Evolutionary conservation across 2,888 invertebrate genomes (phyloP).

Genomic region (Drosophila neotestacea): DNA sequence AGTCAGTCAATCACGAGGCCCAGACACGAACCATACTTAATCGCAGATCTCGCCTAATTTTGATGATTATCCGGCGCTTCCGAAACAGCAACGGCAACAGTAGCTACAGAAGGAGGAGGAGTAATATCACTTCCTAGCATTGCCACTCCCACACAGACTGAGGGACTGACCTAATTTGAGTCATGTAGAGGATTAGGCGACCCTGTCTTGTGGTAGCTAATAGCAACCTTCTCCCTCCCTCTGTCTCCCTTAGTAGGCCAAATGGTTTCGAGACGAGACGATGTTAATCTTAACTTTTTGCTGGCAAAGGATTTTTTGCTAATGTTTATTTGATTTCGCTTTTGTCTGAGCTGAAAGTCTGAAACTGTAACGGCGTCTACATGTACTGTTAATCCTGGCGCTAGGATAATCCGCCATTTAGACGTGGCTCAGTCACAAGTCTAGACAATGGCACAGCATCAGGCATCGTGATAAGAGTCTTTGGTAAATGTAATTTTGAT

Average conservation of each 20-base stretch:
- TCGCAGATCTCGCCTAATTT: constrained; percentile 70
- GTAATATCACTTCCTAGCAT: constrained; percentile 34
- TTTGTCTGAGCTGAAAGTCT: constrained; percentile 55
- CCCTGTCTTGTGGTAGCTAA: constrained; percentile 72
- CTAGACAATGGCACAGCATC: constrained; percentile 71
- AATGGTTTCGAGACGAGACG: constrained; percentile 55
- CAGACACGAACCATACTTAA: constrained; percentile 45
- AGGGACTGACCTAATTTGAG: constrained; percentile 69
- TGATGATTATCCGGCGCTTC: constrained; percentile 73
- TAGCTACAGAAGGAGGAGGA: neutral
- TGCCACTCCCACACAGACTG: constrained; percentile 41
- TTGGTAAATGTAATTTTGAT: constrained; percentile 51
- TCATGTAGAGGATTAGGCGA: constrained; percentile 56
- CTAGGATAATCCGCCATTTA: constrained; percentile 79
- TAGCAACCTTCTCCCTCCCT: constrained; percentile 27
- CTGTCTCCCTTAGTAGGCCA: neutral
- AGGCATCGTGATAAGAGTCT: constrained; percentile 62
- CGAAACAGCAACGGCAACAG: constrained; percentile 46
- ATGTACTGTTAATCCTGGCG: constrained; percentile 69
- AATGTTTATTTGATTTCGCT: constrained; percentile 77
- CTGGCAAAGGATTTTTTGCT: constrained; percentile 68
- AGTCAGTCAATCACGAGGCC: constrained; percentile 57
- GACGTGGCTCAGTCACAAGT: constrained; percentile 77
- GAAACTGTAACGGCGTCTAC: constrained; percentile 10
- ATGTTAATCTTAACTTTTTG: constrained; percentile 76